phyloP scores from a whole-genome alignment of 2,113 vertebrate genomes.

The Caranx melampygus region DNA sequence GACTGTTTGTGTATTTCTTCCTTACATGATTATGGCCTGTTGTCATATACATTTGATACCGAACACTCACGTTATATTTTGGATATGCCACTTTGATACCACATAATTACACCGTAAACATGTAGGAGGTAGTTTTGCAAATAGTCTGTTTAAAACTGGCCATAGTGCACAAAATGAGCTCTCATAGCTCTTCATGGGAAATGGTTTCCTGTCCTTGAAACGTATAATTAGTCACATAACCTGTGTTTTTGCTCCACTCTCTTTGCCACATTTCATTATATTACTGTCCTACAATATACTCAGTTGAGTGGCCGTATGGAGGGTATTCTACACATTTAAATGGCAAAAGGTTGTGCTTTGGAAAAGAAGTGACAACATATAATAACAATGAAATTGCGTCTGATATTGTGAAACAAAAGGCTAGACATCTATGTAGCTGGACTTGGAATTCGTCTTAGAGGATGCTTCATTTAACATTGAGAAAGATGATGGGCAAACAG shows the following conservation, averaged over 20 bases:
- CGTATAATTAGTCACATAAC: slow-evolving; percentile 38
- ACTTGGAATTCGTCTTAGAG: slow-evolving; percentile 2
- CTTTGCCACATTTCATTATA: slow-evolving; percentile 1
- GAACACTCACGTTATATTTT: slow-evolving; percentile 10
- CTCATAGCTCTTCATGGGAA: slow-evolving; percentile 34
- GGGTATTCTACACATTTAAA: neutral
- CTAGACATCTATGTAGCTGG: neutral
- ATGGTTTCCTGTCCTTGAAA: slow-evolving; percentile 21
- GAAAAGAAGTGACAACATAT: neutral
- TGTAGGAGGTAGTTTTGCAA: slow-evolving; percentile 10
- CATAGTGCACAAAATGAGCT: slow-evolving; percentile 22
- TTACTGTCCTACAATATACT: neutral
- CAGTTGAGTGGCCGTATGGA: neutral
- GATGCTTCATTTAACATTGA: slow-evolving; percentile 55
- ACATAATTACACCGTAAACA: slow-evolving; percentile 35
- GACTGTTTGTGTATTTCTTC: neutral
- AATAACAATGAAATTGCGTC: neutral
- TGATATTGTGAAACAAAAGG: neutral
- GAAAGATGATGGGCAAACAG: slow-evolving; percentile 51
- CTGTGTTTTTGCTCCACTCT: slow-evolving; percentile 6
- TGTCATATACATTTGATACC: neutral
- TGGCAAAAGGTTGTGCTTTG: neutral
- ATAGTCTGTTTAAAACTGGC: slow-evolving; percentile 14
- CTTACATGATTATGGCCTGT: neutral
- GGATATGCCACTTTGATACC: slow-evolving; percentile 16